A percentile compares a stretch with the other conserved stretches of the same genome.
Conservation (phyloP, 2,888 invertebrate species). For the Galerucella nymphaeae region DNA sequence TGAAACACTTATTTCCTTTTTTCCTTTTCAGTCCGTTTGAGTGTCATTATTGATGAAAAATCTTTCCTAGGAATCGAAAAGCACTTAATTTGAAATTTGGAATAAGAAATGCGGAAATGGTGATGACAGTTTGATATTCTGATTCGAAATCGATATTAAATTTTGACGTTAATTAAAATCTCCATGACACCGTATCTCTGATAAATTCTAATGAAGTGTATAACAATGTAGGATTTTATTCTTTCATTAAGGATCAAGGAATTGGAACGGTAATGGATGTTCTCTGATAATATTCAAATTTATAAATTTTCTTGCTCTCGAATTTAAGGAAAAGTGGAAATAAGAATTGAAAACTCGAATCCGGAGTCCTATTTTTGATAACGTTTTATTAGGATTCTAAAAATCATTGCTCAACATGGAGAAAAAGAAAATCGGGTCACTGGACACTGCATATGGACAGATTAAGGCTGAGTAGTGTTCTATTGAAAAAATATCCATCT, state of each 20-base stretch:
- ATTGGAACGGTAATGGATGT: background rate
- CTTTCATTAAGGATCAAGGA: background rate
- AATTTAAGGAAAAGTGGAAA: too few species aligned
- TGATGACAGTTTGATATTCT: conserved; percentile 6
- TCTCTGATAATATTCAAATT: too few species aligned
- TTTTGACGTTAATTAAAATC: background rate
- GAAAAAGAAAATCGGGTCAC: too few species aligned
- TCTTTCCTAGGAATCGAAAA: background rate
- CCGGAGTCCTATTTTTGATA: too few species aligned
- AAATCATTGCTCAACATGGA: too few species aligned
- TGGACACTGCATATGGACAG: too few species aligned
- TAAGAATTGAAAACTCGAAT: too few species aligned
- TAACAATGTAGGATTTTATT: background rate
- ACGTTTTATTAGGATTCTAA: too few species aligned
- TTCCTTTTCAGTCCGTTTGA: background rate
- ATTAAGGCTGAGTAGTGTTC: too few species aligned
- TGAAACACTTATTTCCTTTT: too few species aligned
- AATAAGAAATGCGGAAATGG: background rate
- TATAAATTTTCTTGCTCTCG: too few species aligned
- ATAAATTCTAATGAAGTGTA: background rate
- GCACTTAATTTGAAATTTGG: background rate
- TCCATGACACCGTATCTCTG: background rate
- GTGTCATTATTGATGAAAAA: conserved; percentile 3
- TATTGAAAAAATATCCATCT: too few species aligned
- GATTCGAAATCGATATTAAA: background rate